Conservation (phyloP, 2,113 vertebrate species). For the Delphinus delphis region DNA sequence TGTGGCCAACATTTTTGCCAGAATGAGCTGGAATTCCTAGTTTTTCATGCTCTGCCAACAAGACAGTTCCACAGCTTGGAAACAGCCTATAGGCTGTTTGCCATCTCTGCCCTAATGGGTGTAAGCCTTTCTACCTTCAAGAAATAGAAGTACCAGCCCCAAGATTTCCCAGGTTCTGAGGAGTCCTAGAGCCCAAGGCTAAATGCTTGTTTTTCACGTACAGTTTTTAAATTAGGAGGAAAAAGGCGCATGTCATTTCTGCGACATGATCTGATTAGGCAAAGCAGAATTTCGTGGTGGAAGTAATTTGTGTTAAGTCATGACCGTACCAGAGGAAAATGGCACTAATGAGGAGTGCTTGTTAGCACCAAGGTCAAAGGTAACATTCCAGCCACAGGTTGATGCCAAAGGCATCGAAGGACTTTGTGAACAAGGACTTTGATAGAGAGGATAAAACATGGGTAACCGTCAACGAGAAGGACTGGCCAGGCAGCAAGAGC, state of each 20-base stretch:
- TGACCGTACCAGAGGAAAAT: not conserved
- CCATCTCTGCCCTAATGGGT: not conserved
- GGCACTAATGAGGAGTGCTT: not conserved
- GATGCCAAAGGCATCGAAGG: constrained; percentile 1
- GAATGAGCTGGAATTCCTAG: not conserved
- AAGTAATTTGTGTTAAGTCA: constrained; percentile 43
- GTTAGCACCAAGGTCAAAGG: not conserved
- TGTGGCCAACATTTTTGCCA: not conserved
- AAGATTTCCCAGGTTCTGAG: not conserved
- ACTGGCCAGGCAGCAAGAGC: not conserved
- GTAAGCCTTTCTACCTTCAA: not conserved
- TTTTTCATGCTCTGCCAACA: not conserved
- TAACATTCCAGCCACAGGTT: not conserved
- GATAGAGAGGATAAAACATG: not conserved
- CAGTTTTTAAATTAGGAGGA: not conserved
- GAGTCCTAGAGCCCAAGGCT: not conserved
- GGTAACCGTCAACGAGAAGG: not conserved
- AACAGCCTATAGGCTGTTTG: not conserved
- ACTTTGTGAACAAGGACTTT: not conserved
- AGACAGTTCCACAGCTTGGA: not conserved
- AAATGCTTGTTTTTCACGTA: not conserved
- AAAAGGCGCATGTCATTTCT: not conserved
- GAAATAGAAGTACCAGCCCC: not conserved
- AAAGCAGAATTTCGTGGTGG: constrained; percentile 21
- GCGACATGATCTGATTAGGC: not conserved